Evolutionary conservation across 92 coral and sea anemone genomes (phyloP).

Genomic region (Epizoanthus fatuus): DNA sequence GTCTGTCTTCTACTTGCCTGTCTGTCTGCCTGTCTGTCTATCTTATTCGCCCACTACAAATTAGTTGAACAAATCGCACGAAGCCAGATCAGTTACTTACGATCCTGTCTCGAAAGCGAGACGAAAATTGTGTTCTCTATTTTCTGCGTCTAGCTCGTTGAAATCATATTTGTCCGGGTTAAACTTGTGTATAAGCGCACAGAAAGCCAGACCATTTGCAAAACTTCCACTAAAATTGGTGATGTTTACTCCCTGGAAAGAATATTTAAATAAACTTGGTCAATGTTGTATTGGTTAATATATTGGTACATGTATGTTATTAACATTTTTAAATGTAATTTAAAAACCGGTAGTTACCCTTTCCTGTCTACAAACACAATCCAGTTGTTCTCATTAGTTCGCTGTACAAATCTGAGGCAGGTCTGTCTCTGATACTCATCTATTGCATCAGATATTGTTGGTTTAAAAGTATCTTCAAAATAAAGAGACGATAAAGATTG

Average conservation of each 20-base stretch:
- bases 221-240: conserved; percentile 99
- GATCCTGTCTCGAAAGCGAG: conserved; percentile 93
- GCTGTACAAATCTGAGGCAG: conserved; percentile 69
- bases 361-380: conserved; percentile 62
- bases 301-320: no score
- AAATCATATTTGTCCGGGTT: conserved; percentile 97
- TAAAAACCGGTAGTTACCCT: conserved; percentile 54
- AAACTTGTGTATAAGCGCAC: conserved; percentile 97
- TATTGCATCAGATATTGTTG: conserved; percentile 68
- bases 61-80: neutral
- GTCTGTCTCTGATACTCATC: conserved; percentile 71
- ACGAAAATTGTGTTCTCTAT: conserved; percentile 88
- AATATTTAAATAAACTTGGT: neutral
- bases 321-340: no score
- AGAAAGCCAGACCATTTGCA: conserved; percentile 93
- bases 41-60: neutral
- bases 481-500: neutral
- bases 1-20: neutral
- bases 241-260: conserved; percentile 90
- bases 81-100: conserved; percentile 66
- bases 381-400: conserved; percentile 77
- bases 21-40: neutral
- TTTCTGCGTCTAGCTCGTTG: conserved; percentile 85
- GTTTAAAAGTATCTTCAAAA: conserved; percentile 55
- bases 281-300: neutral